These are phyloP conservation scores for Morone saxatilis DNA, from an alignment of 2,113 vertebrate genomes.

Conservation along the genomic window DNA sequence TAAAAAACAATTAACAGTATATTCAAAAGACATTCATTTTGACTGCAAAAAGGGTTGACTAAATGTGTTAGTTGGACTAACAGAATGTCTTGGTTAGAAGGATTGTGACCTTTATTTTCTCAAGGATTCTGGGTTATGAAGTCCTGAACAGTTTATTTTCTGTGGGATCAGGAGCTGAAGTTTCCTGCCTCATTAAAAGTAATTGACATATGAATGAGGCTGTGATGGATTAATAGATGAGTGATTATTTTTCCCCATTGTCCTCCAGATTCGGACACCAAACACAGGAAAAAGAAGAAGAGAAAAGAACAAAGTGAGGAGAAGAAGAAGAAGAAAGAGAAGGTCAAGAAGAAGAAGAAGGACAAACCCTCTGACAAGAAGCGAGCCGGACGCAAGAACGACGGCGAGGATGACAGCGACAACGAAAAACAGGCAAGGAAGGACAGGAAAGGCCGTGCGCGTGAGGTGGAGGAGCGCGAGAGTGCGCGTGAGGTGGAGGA, in stretches of 20 bases:
- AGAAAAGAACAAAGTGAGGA: slow-evolving; percentile 48
- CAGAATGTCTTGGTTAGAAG: neutral
- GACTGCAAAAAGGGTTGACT: too few relatives aligned
- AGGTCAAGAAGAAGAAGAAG: slow-evolving; percentile 39
- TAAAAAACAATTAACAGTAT: too few relatives aligned
- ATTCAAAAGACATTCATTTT: too few relatives aligned
- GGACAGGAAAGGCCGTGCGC: slow-evolving; percentile 33
- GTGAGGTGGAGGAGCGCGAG: neutral
- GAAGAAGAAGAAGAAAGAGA: slow-evolving; percentile 50
- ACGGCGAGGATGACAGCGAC: slow-evolving; percentile 18
- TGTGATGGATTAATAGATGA: neutral
- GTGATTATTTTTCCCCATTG: neutral
- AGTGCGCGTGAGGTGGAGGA: neutral
- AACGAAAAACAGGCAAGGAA: slow-evolving; percentile 25
- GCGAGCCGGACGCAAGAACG: slow-evolving; percentile 7
- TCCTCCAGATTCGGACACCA: slow-evolving; percentile 69
- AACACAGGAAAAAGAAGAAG: slow-evolving; percentile 71
- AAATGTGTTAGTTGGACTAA: neutral
- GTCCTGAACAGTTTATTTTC: neutral
- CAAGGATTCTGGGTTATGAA: neutral
- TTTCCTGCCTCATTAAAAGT: neutral
- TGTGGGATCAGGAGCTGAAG: neutral
- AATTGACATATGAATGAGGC: too few relatives aligned
- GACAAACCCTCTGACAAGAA: slow-evolving; percentile 51
- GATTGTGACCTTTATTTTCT: too few relatives aligned